Evolutionary conservation across 2,888 invertebrate species (phyloP), one percentile per base, ranked within the genome.

Genomic region (Aphrophora alni): DNA sequence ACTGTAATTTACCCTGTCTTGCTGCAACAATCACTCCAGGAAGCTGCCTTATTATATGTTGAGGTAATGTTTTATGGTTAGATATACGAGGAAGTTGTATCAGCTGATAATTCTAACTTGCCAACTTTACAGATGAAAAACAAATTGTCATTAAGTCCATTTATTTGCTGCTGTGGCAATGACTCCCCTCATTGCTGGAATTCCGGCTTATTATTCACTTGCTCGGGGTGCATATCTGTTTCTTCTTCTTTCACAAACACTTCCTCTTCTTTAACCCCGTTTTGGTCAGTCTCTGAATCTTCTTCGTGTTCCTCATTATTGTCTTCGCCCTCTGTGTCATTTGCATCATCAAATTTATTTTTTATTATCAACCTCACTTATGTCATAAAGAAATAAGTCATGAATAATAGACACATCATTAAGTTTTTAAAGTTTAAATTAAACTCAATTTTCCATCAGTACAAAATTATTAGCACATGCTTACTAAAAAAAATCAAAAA

Each of bases 1-100:
- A 82, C 77, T 76, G 82, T 84, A 81, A 82, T 69, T 80, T 82
- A 79, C 81, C 81, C 79, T n/a, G n/a, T 77, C 80, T 84, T 79
- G 82, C 84, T 78, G 51, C 73, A 69, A 82, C 82, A 14, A 75
- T 80, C 44, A 78, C 78, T 68, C 82, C 82, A 74, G 82, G n/a
- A 26, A 80, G 80, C 27, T 75, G 70, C 75, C 28, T 78, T 38
- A 77, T n/a, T n/a, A 80, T 17, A 77, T 80, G 10, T 70, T 21
- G 70, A 14, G 5, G 24, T 27, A 70, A 14, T 21, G 21, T 27
- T 70, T 27, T 14, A n/a, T 70, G 17, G 25, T 25, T 70, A 70
- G 25, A 26, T 21, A 70, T 70, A 26, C 70, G 70, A 70, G 70
- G 70, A 27, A 25, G 17, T 70, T 14, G 27, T 70, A 70, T 21